phyloP scores from a whole-genome alignment of 1,140 invertebrate genomes.

The Drosophila melanica region DNA sequence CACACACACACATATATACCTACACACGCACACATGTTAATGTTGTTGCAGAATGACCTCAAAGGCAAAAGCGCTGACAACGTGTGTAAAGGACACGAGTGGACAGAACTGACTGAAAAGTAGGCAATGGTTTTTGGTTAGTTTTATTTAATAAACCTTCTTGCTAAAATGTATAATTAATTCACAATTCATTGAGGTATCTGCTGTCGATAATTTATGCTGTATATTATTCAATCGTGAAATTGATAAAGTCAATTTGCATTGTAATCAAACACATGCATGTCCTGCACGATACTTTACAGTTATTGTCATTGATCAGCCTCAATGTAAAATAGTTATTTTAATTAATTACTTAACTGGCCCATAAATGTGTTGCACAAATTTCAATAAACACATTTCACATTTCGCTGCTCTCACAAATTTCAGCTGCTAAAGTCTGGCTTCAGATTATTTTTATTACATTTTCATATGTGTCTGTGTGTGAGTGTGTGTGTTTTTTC shows the following conservation, averaged over 20 bases:
- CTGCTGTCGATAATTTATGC: slow-evolving; percentile 8
- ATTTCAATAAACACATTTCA: too few species aligned
- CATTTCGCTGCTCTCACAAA: too few species aligned
- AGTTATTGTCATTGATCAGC: slow-evolving; percentile 41
- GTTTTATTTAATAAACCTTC: slow-evolving; percentile 2
- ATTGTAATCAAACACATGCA: slow-evolving; percentile 52
- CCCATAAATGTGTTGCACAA: not conserved
- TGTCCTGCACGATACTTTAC: slow-evolving; percentile 18
- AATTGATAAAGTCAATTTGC: slow-evolving; percentile 61
- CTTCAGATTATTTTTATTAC: too few species aligned
- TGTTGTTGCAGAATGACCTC: slow-evolving; percentile 10
- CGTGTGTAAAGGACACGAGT: slow-evolving; percentile 4
- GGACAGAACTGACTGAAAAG: too few species aligned
- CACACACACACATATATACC: not conserved
- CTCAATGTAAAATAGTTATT: slow-evolving; percentile 47
- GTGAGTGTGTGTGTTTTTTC: too few species aligned
- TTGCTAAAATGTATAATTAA: slow-evolving; percentile 16
- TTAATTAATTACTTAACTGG: slow-evolving; percentile 40
- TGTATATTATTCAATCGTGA: slow-evolving; percentile 53
- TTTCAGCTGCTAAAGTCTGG: too few species aligned
- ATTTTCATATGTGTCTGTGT: too few species aligned
- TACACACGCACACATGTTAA: not conserved
- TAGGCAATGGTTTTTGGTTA: slow-evolving; percentile 21
- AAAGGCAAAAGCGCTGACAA: slow-evolving; percentile 30
- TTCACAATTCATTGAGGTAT: slow-evolving; percentile 30